Conservation (phyloP, 2,113 vertebrate genomes). For the rat (Rattus norvegicus) region DNA sequence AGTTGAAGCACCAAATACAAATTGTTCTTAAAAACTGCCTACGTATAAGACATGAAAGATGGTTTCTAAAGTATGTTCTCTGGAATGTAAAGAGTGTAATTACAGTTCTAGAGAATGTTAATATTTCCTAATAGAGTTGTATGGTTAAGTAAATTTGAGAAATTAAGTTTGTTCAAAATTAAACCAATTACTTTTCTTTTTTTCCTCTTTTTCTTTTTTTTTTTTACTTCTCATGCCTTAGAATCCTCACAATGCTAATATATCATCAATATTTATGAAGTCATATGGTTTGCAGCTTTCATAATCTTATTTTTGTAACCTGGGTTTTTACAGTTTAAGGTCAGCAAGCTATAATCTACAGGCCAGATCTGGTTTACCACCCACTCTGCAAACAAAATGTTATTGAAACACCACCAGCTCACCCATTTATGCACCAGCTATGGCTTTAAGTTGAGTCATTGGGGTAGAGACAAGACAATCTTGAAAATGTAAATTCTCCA, state of each 20-base stretch:
- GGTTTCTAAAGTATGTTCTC: not conserved
- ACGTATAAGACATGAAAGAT: not conserved
- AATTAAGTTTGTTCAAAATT: not conserved
- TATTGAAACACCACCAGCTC: not conserved
- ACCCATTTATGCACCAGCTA: not conserved
- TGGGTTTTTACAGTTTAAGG: not conserved
- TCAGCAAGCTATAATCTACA: not conserved
- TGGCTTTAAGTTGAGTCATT: not conserved
- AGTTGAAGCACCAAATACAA: not conserved
- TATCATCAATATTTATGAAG: not conserved
- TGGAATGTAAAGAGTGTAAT: not conserved
- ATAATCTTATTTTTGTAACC: conserved; percentile 45
- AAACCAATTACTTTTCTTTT: not conserved
- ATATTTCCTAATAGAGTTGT: not conserved
- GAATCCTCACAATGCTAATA: not conserved
- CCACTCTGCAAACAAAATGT: conserved; percentile 21
- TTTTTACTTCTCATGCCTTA: not conserved
- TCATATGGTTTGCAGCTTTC: not conserved
- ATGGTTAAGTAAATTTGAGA: not conserved
- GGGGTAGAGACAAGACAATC: not conserved
- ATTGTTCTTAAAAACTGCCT: not conserved
- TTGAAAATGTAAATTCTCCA: not conserved
- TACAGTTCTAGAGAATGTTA: not conserved
- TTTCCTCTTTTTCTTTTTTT: not conserved
- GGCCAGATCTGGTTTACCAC: not conserved